Percentiles rank a stretch among this genome's conserved stretches.
Evolutionary conservation across 2,888 invertebrate species (phyloP).

Genomic region (Fragum fragum): DNA sequence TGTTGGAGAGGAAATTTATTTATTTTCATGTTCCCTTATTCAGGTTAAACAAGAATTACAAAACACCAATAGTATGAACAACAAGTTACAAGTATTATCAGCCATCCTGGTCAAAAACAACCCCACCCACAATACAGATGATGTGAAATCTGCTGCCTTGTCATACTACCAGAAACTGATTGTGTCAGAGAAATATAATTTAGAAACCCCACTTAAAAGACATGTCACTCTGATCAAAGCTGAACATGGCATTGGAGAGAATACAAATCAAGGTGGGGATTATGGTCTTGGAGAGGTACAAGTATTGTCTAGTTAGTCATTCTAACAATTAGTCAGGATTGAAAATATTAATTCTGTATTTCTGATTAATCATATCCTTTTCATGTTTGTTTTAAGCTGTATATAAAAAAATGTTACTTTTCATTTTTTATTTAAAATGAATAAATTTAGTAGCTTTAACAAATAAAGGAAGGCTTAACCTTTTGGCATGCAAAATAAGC

Average conservation of each 20-base stretch:
- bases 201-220: conserved; percentile 89
- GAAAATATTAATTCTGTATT: neutral
- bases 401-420: neutral
- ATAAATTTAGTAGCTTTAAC: no score
- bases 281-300: conserved; percentile 96
- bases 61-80: conserved; percentile 89
- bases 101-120: conserved; percentile 89
- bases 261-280: conserved; percentile 91
- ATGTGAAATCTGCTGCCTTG: conserved; percentile 91
- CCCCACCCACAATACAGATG: conserved; percentile 83
- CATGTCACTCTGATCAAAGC: conserved; percentile 94
- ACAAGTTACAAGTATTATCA: conserved; percentile 89
- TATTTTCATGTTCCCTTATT: no score
- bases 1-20: no score
- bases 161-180: conserved; percentile 94
- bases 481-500: no score
- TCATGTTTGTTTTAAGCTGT: no score
- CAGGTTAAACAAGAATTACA: conserved; percentile 77
- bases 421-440: no score
- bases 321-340: no score
- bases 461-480: no score
- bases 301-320: no score
- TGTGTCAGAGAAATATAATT: conserved; percentile 92
- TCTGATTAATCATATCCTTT: no score
- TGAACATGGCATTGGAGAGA: conserved; percentile 4